Conservation (phyloP, 1,140 invertebrate species). For the Littorina saxatilis region DNA sequence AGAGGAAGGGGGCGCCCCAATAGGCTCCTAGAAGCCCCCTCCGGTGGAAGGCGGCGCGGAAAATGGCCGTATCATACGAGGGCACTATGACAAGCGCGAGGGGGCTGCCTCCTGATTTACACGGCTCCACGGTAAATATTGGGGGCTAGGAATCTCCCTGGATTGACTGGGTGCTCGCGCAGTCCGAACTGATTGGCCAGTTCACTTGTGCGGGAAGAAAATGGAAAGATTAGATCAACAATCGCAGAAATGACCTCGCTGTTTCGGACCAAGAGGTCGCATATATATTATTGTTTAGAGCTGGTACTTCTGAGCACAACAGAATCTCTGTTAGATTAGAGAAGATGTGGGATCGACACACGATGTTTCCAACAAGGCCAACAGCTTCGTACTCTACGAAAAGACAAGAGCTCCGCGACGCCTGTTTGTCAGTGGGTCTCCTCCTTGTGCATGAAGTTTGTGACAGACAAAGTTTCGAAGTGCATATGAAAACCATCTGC, state of each 20-base stretch:
- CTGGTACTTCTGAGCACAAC: too few relatives aligned
- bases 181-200: background rate
- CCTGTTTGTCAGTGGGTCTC: too few relatives aligned
- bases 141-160: background rate
- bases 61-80: background rate
- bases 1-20: background rate
- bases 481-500: too few relatives aligned
- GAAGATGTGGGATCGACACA: too few relatives aligned
- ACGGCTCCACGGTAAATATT: background rate
- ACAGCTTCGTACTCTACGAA: too few relatives aligned
- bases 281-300: background rate
- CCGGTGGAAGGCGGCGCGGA: background rate
- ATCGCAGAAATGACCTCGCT: constrained; percentile 5
- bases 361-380: too few relatives aligned
- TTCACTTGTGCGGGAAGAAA: background rate
- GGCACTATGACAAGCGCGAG: background rate
- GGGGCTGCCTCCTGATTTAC: background rate
- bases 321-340: too few relatives aligned
- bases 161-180: background rate
- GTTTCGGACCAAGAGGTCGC: too few relatives aligned
- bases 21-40: background rate
- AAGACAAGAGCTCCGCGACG: too few relatives aligned
- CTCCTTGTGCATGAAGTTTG: too few relatives aligned
- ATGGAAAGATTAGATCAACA: constrained; percentile 24
- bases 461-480: too few relatives aligned